Base-by-base conservation (phyloP, 2,113 vertebrate genomes). In the Rhinolophus ferrumequinum region DNA sequence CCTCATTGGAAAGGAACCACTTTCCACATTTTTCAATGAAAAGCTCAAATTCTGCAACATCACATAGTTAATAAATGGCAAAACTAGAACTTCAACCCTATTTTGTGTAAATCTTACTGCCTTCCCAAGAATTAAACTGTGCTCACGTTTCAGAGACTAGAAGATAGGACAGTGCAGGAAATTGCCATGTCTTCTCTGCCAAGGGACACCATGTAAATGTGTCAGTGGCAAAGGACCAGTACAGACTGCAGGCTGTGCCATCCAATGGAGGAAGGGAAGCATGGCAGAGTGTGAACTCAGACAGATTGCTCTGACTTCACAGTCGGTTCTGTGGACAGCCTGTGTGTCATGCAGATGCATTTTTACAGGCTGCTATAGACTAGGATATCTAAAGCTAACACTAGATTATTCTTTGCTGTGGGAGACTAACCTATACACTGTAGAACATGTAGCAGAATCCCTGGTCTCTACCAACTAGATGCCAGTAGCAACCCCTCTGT, bases 161-260 rank as follows among this genome's bases (percentile, higher is more conserved):
- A 44, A 92, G 28, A 3, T 21, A 85, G 11, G 9, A 41, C 16
- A 60, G 5, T 56, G 4, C 5, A 93, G 41, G 16, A 77, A 76
- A 35, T 14, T 19, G 0, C 19, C 6, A 6, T 5, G 6, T 8
- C 4, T 41, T 60, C 8, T 70, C 33, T 8, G 19, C 14, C 15
- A 64, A 44, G 8, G 4, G 16, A 70, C 72, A 33, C 2, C 41
- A 19, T 16, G 4, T 83, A 60, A 77, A 60, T 73, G 26, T 47
- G 26, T 64, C 30, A 93, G 6, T 69, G 30, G 26, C 28, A 67
- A 58, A 47, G 30, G 52, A 26, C 8, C 5, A 60, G 28, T 28
- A 18, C 5, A 56, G 15, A 58, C 9, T 93, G 28, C 1, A 18
- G 79, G 3, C 13, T 41, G 8, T 84, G 19, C 21, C 12, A 56